Base-by-base conservation (phyloP, 2,797 vertebrate genomes). In the Gila robusta region DNA sequence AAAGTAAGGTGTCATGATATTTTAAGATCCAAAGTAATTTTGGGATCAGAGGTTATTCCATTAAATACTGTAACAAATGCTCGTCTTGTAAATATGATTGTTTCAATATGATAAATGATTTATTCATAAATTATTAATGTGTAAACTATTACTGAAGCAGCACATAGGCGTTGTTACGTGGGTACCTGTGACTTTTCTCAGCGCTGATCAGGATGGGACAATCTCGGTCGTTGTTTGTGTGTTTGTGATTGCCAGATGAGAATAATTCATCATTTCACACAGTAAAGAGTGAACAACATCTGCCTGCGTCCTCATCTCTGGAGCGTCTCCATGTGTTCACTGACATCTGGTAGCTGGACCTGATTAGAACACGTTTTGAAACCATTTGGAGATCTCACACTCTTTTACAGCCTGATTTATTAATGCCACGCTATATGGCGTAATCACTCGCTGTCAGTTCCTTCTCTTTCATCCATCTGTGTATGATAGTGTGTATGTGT, bases 331-430 rank as follows among this genome's bases (percentile, higher is more conserved):
- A 0, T 35, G 41, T 21, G 14, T 7, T 64, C 47, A 1, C n/a
- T 41, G 62, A 89, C 90, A 93, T 93, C 90, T 93, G 93, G 86
- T 90, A 80, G 89, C 87, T 81, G 84, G 83, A 76, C 32, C 72
- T 44, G 64, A 67, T 52, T 14, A 82, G 88, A 88, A 92, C 69
- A 47, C 8, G 23, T 37, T 52, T n/a, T 41, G 1, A 32, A 66
- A 35, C 23, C 21, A 69, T 52, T 54, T 59, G 49, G 64, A 82
- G 54, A 66, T 76, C 71, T 66, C 26, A 12, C 52, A n/a, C 91
- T 85, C 59, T 64, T 66, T 14, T 66, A 67, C 2, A 12, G 49
- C 41, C 44, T 80, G 79, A 86, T 87, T 79, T 78, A 77, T 78
- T 84, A 78, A 81, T 47, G 37, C 47, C 28, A 79, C 69, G 41